Evolutionary conservation across 2,888 invertebrate genomes (phyloP), one percentile per base, ranked within the genome.

Genomic region (Andrena bucephala): DNA sequence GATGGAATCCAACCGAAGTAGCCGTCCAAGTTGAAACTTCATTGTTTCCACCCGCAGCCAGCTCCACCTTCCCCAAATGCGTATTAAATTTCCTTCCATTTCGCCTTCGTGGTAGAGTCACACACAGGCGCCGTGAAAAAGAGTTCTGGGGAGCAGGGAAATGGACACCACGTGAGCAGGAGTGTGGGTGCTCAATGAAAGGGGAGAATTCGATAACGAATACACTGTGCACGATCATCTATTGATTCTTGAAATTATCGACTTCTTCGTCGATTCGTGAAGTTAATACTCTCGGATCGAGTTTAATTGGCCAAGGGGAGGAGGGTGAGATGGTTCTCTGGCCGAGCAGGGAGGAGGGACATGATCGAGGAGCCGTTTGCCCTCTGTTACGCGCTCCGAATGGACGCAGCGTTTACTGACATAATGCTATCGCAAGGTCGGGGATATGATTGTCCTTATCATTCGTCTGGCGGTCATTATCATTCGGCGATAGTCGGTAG

Each of bases 31-130:
- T 82, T 82, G 82, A 82, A 83, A 77, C 77, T 83, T 67, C 83
- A 82, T 82, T 82, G 83, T 82, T 82, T 77, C 77, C 62, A 66
- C 36, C 5, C 65, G 50, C 29, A 50, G 36, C 50, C n/a, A 62
- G 70, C 36, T 73, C 69, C 83, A 71, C 71, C 60, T 24, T 70
- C 42, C 20, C 59, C 20, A 60, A 71, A 74, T 83, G 69, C 78
- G 80, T 86, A 85, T 81, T 80, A 83, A 87, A 85, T 87, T 86
- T 84, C 78, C 71, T 83, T 70, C 57, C 81, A 85, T 79, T 87
- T 60, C 80, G 66, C 69, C 68, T 69, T 65, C 27, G 24, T 7
- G 33, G 36, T 16, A 13, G 42, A 42, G 16, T 10, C 16, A 20
- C 48, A 31, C 36, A n/a, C 27, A 24, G 36, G n/a, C 42, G 5